Evolutionary conservation across 2,888 invertebrate genomes (phyloP).

Genomic region (Nematopogon swammerdamellus): DNA sequence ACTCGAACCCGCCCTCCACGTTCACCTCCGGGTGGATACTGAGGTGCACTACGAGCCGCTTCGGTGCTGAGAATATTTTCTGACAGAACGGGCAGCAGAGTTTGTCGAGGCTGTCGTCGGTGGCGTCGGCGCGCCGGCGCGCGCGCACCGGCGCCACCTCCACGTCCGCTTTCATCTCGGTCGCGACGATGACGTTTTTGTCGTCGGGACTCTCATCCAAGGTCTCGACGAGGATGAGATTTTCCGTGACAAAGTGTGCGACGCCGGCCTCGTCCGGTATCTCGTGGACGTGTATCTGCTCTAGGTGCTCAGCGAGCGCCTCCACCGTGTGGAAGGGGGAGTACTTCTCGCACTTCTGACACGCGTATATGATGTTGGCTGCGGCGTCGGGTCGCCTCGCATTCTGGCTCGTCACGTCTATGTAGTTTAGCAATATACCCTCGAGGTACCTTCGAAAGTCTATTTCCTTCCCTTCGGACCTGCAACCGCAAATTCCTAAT

Average conservation of each 20-base stretch:
- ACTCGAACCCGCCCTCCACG: slow-evolving; percentile 18
- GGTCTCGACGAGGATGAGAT: slow-evolving; percentile 29
- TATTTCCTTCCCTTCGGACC: too few relatives aligned
- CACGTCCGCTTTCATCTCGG: slow-evolving; percentile 11
- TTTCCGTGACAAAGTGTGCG: slow-evolving; percentile 13
- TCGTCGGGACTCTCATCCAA: slow-evolving; percentile 10
- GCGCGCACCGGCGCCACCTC: too few relatives aligned
- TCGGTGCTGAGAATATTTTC: slow-evolving; percentile 25
- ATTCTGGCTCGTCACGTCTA: too few relatives aligned
- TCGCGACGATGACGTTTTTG: neutral
- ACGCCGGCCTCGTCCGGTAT: neutral
- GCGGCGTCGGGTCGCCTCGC: too few relatives aligned
- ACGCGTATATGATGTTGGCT: too few relatives aligned
- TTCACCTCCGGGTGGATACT: slow-evolving; percentile 24
- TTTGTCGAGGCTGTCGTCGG: slow-evolving; percentile 3
- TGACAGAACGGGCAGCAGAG: slow-evolving; percentile 29
- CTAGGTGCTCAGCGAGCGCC: slow-evolving; percentile 22
- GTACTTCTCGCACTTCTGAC: neutral
- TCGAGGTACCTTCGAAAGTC: too few relatives aligned
- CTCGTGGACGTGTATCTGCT: neutral
- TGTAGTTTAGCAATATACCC: too few relatives aligned
- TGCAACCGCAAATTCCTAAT: too few relatives aligned
- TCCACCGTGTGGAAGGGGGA: slow-evolving; percentile 11
- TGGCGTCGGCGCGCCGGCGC: too few relatives aligned
- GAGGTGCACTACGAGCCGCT: slow-evolving; percentile 28